These are phyloP conservation scores for Artemisiospiza belli DNA, from an alignment of 2,113 vertebrate genomes.

Conservation along the genomic window DNA sequence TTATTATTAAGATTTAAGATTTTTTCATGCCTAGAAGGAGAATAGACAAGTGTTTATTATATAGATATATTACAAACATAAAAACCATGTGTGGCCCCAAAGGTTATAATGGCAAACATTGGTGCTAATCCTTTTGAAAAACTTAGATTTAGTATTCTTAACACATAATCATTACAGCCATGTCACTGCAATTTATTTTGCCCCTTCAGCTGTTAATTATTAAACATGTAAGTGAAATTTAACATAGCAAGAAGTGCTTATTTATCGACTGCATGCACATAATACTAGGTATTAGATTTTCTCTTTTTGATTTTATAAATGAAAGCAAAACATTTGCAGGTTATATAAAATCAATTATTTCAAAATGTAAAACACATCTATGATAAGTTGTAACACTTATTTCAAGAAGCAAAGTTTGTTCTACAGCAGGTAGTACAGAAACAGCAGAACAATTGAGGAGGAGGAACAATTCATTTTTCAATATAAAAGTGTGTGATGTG, in stretches of 20 bases:
- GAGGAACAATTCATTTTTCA: constrained; percentile 51
- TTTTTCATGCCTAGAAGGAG: background rate
- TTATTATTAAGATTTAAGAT: background rate
- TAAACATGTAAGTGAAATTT: background rate
- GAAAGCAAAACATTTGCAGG: background rate
- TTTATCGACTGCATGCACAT: background rate
- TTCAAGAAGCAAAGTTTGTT: background rate
- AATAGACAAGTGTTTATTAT: background rate
- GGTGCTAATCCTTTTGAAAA: background rate
- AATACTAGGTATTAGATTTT: constrained; percentile 4
- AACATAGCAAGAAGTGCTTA: background rate
- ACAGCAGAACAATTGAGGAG: background rate
- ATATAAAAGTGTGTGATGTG: constrained; percentile 15
- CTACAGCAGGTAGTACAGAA: background rate
- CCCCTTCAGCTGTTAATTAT: background rate
- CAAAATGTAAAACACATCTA: background rate
- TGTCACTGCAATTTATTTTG: background rate
- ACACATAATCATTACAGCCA: background rate
- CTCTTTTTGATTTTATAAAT: constrained; percentile 47
- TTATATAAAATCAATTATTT: constrained; percentile 23
- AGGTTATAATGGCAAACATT: background rate
- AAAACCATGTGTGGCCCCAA: background rate
- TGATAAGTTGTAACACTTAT: background rate
- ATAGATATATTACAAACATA: background rate
- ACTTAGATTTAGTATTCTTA: background rate